These are phyloP conservation scores for Hofmannophila pseudospretella DNA, from an alignment of 2,888 invertebrate genomes.

Conservation along the genomic window DNA sequence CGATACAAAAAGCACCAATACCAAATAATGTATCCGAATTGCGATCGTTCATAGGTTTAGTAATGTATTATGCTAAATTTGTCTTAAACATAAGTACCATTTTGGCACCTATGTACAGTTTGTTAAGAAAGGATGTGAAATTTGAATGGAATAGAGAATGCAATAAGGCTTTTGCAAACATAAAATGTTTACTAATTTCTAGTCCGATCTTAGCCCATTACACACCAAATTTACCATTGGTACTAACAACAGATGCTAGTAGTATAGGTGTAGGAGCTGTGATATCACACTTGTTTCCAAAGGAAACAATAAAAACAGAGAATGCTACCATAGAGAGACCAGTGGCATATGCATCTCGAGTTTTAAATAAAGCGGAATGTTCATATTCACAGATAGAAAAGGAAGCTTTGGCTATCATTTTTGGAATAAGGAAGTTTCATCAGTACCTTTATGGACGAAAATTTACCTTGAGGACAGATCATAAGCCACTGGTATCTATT, in stretches of 20 bases:
- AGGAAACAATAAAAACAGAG: no score
- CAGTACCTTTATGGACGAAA: background rate
- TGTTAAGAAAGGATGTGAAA: slow-evolving; percentile 11
- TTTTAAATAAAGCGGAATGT: background rate
- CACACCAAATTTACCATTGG: background rate
- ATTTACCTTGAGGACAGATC: background rate
- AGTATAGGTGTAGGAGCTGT: background rate
- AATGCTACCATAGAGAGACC: no score
- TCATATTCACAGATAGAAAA: background rate
- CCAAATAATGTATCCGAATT: background rate
- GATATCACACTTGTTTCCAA: background rate
- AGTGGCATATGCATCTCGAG: background rate
- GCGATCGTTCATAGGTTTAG: background rate
- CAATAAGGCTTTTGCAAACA: background rate
- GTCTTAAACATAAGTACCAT: slow-evolving; percentile 14
- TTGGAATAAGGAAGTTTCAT: background rate
- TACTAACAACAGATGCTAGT: background rate
- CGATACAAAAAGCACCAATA: background rate
- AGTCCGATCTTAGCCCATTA: background rate
- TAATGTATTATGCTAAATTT: slow-evolving; percentile 16
- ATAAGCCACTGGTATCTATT: background rate
- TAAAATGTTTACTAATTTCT: background rate
- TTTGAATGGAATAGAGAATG: background rate
- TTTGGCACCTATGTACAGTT: slow-evolving; percentile 17
- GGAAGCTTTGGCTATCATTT: background rate